Conservation (phyloP, 2,888 invertebrate species). For the Dasypolia templi region DNA sequence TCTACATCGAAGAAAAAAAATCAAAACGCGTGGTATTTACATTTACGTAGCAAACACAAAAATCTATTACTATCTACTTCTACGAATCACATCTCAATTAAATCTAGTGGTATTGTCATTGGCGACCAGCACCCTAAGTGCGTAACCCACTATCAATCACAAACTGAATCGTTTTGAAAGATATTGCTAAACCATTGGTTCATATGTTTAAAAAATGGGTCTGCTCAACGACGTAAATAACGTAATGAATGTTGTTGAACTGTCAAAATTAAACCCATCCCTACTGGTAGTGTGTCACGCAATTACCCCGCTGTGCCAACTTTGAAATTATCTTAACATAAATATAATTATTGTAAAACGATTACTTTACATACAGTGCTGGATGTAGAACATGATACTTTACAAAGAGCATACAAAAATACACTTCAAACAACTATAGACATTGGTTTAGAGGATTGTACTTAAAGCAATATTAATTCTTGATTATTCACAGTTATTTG, state of each 20-base stretch:
- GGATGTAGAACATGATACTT: constrained; percentile 62
- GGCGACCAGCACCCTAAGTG: too few relatives aligned
- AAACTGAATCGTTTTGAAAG: too few relatives aligned
- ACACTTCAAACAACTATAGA: constrained; percentile 69
- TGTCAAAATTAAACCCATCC: too few relatives aligned
- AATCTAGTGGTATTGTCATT: constrained; percentile 81
- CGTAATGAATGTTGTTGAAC: too few relatives aligned
- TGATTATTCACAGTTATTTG: constrained; percentile 22
- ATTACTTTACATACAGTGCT: constrained; percentile 42
- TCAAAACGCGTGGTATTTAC: constrained; percentile 20
- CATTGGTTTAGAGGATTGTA: constrained; percentile 44
- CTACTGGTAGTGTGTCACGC: too few relatives aligned
- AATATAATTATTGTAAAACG: constrained; percentile 38
- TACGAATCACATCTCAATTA: constrained; percentile 67
- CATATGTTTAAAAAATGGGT: too few relatives aligned
- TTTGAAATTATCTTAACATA: constrained; percentile 51
- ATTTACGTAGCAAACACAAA: constrained; percentile 48
- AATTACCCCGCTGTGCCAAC: too few relatives aligned
- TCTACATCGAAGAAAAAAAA: neutral
- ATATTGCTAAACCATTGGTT: too few relatives aligned
- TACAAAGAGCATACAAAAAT: constrained; percentile 84
- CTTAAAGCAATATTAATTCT: constrained; percentile 41
- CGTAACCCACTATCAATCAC: too few relatives aligned
- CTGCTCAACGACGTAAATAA: too few relatives aligned
- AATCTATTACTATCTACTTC: constrained; percentile 39